These are phyloP conservation scores for Sphaerophoria taeniata DNA, from an alignment of 2,888 invertebrate species.

Conservation along the genomic window DNA sequence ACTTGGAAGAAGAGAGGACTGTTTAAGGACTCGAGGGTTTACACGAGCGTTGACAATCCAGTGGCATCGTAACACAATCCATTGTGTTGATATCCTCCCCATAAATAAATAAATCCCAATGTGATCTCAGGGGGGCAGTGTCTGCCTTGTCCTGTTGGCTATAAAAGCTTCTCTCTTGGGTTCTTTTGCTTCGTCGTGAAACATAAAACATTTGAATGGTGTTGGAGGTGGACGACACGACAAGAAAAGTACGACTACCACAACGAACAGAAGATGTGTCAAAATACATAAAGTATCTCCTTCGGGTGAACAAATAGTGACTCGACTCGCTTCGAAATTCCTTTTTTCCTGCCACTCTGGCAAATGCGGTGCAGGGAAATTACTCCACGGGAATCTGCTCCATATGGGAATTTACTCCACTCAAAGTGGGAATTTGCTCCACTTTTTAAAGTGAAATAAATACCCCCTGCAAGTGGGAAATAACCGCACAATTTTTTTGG, in stretches of 20 bases:
- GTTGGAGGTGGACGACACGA: background rate
- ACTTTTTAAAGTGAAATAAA: no score
- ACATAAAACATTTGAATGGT: no score
- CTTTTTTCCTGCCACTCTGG: background rate
- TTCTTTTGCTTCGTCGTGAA: background rate
- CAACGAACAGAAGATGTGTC: slow-evolving; percentile 48
- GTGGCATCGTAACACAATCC: slow-evolving; percentile 14
- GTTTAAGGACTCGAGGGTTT: background rate
- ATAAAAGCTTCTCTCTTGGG: slow-evolving; percentile 26
- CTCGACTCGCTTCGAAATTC: slow-evolving; percentile 20
- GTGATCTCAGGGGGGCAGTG: slow-evolving; percentile 39
- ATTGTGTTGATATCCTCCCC: slow-evolving; percentile 30
- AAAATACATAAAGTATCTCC: slow-evolving; percentile 59
- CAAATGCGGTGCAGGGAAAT: no score
- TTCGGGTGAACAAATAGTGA: slow-evolving; percentile 45
- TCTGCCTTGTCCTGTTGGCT: slow-evolving; percentile 22
- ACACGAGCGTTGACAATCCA: background rate
- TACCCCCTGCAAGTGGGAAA: no score
- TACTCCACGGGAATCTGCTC: no score
- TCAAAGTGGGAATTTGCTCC: no score
- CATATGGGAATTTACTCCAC: no score
- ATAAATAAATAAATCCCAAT: slow-evolving; percentile 52
- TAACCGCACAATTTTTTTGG: no score
- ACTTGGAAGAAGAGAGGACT: slow-evolving; percentile 19
- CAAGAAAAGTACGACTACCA: background rate